Evolutionary conservation across 2,797 vertebrate genomes (phyloP).

Genomic region (Microchirus variegatus): DNA sequence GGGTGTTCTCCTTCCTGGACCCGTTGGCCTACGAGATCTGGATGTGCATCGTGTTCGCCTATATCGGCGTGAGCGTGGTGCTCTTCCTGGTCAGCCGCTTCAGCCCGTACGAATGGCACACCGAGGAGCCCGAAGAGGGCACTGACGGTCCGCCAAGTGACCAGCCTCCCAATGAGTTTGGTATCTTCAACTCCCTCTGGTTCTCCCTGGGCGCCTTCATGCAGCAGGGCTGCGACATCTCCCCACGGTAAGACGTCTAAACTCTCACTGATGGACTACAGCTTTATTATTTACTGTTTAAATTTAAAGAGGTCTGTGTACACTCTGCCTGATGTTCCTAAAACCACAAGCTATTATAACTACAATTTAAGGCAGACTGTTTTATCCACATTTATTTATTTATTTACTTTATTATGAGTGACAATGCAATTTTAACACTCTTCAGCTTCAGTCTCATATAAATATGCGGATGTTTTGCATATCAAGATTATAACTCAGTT

Average conservation of each 20-base stretch:
- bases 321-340: too few relatives aligned
- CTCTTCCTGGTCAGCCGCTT: conserved; percentile 98
- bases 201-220: conserved; percentile 98
- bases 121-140: conserved; percentile 94
- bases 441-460: too few relatives aligned
- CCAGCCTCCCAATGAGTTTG: conserved; percentile 97
- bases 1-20: conserved; percentile 97
- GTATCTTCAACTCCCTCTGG: conserved; percentile 98
- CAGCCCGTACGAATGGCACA: conserved; percentile 97
- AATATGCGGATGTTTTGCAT: too few relatives aligned
- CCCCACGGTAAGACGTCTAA: conserved; percentile 64
- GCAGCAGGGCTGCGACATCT: conserved; percentile 98
- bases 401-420: too few relatives aligned
- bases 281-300: too few relatives aligned
- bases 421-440: too few relatives aligned
- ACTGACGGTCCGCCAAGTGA: conserved; percentile 93
- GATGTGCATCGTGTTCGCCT: conserved; percentile 99
- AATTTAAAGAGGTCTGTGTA: too few relatives aligned
- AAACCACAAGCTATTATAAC: too few relatives aligned
- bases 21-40: conserved; percentile 97
- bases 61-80: conserved; percentile 97
- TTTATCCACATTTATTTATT: too few relatives aligned
- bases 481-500: too few relatives aligned
- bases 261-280: too few relatives aligned
- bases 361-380: too few relatives aligned